These are phyloP conservation scores for Spea multiplicata DNA, from an alignment of 2,113 vertebrate genomes.

Conservation along the genomic window DNA sequence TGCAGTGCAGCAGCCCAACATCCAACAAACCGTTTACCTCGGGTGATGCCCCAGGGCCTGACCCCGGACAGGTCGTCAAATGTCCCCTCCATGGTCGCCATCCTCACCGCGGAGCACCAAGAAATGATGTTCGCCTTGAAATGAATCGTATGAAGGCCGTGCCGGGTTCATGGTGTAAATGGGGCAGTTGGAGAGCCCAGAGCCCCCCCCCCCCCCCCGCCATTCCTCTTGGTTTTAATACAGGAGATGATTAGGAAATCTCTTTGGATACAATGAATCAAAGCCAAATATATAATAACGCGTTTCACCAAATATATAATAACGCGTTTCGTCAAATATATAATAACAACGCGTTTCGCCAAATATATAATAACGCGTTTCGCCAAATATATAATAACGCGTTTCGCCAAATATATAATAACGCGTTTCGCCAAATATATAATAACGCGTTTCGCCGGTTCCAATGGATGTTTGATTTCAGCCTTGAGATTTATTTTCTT, in stretches of 20 bases:
- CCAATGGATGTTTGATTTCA: conserved; percentile 69
- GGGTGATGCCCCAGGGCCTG: too few species aligned
- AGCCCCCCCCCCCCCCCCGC: conserved; percentile 62
- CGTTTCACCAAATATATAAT: conserved; percentile 64
- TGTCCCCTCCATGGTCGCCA: too few species aligned
- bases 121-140: too few species aligned
- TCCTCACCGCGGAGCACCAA: too few species aligned
- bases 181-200: too few species aligned
- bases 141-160: too few species aligned
- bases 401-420: conserved; percentile 65
- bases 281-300: conserved; percentile 52
- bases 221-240: neutral
- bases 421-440: conserved; percentile 65
- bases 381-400: conserved; percentile 63
- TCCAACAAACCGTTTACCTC: too few species aligned
- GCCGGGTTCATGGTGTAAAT: too few species aligned
- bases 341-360: conserved; percentile 64
- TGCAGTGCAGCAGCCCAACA: too few species aligned
- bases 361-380: conserved; percentile 65
- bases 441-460: conserved; percentile 64
- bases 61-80: too few species aligned
- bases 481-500: conserved; percentile 58
- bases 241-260: conserved; percentile 73
- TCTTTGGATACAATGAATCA: conserved; percentile 70
- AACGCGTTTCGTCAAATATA: conserved; percentile 65